Base-by-base conservation (phyloP, 2,888 invertebrate genomes). In the Petrophora chlorosata region DNA sequence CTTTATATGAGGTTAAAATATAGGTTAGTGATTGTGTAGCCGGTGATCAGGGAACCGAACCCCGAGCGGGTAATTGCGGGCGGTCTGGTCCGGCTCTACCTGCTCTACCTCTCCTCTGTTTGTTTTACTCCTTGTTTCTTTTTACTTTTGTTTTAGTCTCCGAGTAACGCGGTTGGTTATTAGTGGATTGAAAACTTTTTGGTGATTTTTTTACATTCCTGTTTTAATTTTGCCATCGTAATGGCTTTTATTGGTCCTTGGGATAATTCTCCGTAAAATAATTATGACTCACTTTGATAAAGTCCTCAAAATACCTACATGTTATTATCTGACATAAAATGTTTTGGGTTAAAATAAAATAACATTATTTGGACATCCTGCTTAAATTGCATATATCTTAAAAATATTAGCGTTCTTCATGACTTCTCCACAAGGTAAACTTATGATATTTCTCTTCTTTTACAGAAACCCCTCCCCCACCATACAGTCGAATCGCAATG, bases 401-500 rank as follows among this genome's bases (percentile, higher is more conserved):
- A n/a, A n/a, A n/a, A n/a, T 19, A 19, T 7, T 19, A 19, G 4
- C 19, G 7, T 19, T 19, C 7, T 1, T 4, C 7, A 19, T 1
- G 5, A 5, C 19, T 1, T 19, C 7, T 19, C 7, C 1, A 4
- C 19, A 5, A 19, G 4, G 4, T 19, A 19, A 5, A 19, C 10
- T 44, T 51, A 28, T 61, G 45, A 60, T 52, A 4, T 29, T 66
- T 74, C 59, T 61, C 68, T 70, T 77, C 74, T 67, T 73, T 93
- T 93, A 43, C 93, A 96, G 96, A 96, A 90, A 93, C 94, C 73
- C 95, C 95, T 73, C 96, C 96, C 73, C 96, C 96, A 68, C 96
- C 96, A 61, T 96, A 96, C 90, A 94, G 93, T 84, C 93, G 93
- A 78, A 93, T 93, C 86, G 93, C 93, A 71, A 92, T 93, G 92